Evolutionary conservation across 2,797 vertebrate genomes (phyloP).

Genomic region (Crax fasciolata): DNA sequence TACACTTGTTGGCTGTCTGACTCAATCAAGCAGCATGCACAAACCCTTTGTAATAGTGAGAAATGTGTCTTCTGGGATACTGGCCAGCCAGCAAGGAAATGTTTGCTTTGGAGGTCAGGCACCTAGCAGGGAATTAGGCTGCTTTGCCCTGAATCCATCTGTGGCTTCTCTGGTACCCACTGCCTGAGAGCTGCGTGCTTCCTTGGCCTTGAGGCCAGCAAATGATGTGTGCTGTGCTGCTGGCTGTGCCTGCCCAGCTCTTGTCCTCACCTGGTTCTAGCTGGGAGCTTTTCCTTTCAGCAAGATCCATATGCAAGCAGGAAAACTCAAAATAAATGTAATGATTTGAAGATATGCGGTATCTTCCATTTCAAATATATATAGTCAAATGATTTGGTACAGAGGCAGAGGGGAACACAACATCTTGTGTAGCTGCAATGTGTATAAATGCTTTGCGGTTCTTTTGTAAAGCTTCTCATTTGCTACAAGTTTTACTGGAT

Average conservation of each 20-base stretch:
- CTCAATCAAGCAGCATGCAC: background rate
- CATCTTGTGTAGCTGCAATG: background rate
- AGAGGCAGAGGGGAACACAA: background rate
- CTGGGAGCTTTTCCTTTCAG: background rate
- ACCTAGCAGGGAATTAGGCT: background rate
- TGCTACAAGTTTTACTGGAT: background rate
- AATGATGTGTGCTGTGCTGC: background rate
- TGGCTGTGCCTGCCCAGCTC: background rate
- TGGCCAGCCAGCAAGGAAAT: background rate
- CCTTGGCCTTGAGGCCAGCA: background rate
- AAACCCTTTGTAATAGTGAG: background rate
- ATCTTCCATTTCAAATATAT: background rate
- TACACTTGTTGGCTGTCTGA: background rate
- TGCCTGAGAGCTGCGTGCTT: background rate
- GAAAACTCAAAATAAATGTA: background rate
- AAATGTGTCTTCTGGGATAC: background rate
- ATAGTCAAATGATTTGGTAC: background rate
- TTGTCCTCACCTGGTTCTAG: background rate
- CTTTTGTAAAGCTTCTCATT: background rate
- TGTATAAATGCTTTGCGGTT: background rate
- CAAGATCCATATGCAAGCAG: background rate
- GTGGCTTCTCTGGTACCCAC: background rate
- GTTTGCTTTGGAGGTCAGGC: slow-evolving; percentile 1
- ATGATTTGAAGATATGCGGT: background rate
- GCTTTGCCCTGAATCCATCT: background rate